These are phyloP conservation scores for Lepidocyrtoides sp. DNA, from an alignment of 2,888 invertebrate species.

Conservation along the genomic window DNA sequence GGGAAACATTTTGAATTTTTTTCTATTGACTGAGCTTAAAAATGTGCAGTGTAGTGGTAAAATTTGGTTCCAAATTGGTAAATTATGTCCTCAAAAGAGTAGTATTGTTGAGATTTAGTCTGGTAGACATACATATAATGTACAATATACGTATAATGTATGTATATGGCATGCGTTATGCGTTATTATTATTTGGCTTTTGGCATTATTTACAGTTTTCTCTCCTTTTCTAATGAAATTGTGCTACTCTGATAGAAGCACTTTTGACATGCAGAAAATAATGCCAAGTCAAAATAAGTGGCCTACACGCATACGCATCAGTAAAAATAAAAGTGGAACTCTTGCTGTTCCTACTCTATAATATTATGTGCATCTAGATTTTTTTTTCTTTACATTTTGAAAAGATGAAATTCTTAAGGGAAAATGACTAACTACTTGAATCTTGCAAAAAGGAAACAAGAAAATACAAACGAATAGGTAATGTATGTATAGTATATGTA, in stretches of 20 bases:
- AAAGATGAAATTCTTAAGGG: conserved; percentile 64
- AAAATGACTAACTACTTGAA: conserved; percentile 48
- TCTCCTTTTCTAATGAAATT: neutral
- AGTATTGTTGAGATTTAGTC: neutral
- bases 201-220: neutral
- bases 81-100: neutral
- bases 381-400: conserved; percentile 12
- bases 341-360: neutral
- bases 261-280: neutral
- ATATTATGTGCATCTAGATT: neutral
- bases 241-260: neutral
- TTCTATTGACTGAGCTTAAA: neutral
- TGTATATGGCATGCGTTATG: too few species aligned
- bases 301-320: neutral
- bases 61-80: neutral
- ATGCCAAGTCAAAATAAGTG: too few species aligned
- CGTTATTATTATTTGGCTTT: neutral
- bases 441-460: neutral
- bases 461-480: conserved; percentile 13
- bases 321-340: neutral
- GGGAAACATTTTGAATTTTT: too few species aligned
- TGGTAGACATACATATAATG: too few species aligned
- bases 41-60: neutral
- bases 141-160: too few species aligned
- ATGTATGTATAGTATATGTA: neutral